Evolutionary conservation across 2,797 vertebrate genomes (phyloP), one percentile per base, ranked within the genome.

Genomic region (Neopelma chrysocephalum): DNA sequence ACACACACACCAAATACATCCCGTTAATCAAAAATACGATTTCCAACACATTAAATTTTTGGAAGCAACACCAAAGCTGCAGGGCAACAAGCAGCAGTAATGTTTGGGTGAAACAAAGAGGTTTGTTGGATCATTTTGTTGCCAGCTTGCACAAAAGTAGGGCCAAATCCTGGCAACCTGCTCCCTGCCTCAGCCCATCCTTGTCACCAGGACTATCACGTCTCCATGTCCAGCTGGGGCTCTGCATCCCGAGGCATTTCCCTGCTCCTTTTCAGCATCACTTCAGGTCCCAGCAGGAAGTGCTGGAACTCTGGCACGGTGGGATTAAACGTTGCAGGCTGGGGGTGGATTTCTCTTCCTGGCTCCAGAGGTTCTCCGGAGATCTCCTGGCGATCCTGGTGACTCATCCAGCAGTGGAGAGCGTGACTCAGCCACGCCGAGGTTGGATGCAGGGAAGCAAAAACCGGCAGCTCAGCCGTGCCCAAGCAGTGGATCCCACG

Each of bases 151-250:
- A 36, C 64, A 15, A 23, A 85, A 61, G 4, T 1, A 13, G 15
- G 23, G 64, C 34, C 75, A n/a, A 13, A 42, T 21, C 27, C 72
- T 58, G 54, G 64, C 22, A 72, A 5, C 12, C 34, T 65, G 53
- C 45, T 20, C 40, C 54, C 61, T 51, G 50, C 14, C 40, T 38
- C 40, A 22, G 34, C 56, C 34, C 22, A 2, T n/a, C 64, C 48
- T 17, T 42, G 32, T 20, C 64, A 9, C 25, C 36, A 2, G 12
- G 36, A 19, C n/a, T 76, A 20, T 6, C 27, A 4, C 0, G 0
- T 20, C 40, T 23, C 32, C 1, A 0, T 4, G 11, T n/a, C 62
- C 0, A 0, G 11, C 34, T 8, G 11, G 66, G 50, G 11, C 1
- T 34, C 21, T 2, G 50, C 29, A 26, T 3, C 17, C 47, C 0